Conservation (phyloP, 23 tunicate species). For the Styela clava region DNA sequence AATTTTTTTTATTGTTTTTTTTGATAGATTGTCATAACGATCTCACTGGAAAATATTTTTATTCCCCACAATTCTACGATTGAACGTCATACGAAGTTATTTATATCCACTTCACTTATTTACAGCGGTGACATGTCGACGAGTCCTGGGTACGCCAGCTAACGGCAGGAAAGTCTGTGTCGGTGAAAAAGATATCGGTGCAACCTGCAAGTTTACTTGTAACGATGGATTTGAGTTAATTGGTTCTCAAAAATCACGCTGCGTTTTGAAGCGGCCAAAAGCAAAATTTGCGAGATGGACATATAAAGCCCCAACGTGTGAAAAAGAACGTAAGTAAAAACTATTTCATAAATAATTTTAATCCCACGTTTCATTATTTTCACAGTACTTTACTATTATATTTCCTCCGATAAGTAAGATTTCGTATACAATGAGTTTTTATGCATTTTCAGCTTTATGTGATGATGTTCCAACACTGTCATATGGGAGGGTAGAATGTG, state of each 20-base stretch:
- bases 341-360: background rate
- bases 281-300: slow-evolving; percentile 6
- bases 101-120: no score
- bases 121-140: background rate
- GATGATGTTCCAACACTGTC: background rate
- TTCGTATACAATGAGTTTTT: no score
- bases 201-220: slow-evolving; percentile 2
- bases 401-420: no score
- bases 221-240: background rate
- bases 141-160: background rate
- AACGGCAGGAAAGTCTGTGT: background rate
- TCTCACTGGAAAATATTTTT: no score
- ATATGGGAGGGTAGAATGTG: background rate
- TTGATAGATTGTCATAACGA: no score
- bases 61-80: no score
- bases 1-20: no score
- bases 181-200: background rate
- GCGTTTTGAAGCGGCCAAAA: background rate
- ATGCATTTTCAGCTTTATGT: background rate
- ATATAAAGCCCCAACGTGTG: background rate
- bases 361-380: no score
- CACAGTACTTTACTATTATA: no score
- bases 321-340: background rate
- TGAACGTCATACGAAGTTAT: no score
- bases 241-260: background rate